These are phyloP conservation scores for Cantharis rufa DNA, from an alignment of 2,888 invertebrate genomes.

Conservation along the genomic window DNA sequence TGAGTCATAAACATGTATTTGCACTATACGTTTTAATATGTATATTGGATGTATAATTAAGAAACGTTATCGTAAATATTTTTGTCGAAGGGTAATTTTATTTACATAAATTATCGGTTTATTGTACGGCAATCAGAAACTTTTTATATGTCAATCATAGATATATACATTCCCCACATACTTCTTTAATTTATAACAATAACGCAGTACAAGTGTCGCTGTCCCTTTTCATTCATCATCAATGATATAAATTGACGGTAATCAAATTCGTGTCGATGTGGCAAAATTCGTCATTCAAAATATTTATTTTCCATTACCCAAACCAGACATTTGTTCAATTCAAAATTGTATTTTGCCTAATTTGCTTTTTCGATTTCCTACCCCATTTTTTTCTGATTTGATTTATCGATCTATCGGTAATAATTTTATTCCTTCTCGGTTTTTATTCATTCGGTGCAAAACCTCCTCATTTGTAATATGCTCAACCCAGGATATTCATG, in stretches of 20 bases:
- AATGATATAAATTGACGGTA: not conserved
- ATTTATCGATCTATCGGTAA: not conserved
- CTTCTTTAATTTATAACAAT: not conserved
- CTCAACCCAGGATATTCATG: no score
- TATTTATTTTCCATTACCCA: not conserved
- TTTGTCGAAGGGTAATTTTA: constrained; percentile 9
- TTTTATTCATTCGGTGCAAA: no score
- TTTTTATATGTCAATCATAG: not conserved
- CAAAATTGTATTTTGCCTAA: not conserved
- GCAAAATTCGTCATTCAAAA: not conserved
- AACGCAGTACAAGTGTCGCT: not conserved
- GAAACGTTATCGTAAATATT: constrained; percentile 14
- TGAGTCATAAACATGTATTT: constrained; percentile 15
- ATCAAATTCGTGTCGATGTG: not conserved
- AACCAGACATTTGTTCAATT: no score
- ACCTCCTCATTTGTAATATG: no score
- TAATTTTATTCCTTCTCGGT: not conserved
- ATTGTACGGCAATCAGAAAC: not conserved
- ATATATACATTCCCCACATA: not conserved
- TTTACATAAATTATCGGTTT: constrained; percentile 14
- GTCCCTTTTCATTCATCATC: not conserved
- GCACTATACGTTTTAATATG: constrained; percentile 11
- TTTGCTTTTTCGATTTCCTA: not conserved
- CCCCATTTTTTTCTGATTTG: not conserved
- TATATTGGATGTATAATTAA: constrained; percentile 8